Evolutionary conservation across 2,888 invertebrate genomes (phyloP), one percentile per base, ranked within the genome.

Genomic region (Crioceris asparagi): DNA sequence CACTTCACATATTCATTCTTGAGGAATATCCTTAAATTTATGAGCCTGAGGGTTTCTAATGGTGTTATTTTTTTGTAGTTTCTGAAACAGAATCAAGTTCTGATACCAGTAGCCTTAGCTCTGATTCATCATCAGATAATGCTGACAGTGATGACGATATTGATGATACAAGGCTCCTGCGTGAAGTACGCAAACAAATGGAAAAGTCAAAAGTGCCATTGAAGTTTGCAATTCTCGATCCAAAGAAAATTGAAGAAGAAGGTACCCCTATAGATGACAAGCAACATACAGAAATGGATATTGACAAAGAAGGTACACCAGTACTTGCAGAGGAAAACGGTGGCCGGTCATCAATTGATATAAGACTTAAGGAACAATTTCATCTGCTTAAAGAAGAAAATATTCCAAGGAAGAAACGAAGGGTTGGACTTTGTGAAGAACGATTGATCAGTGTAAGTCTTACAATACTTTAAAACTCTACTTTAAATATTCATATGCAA

Each of bases 391-490:
- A 54, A 41, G 49, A 51, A 6, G 51, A 53, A 25, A 46, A 48
- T 17, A 53, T 56, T 11, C 35, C 49, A 6, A 50, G 50, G 5
- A 69, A 66, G 47, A 69, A 66, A 47, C 60, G 69, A 48, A 59
- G 71, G 31, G 66, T 69, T 19, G 74, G 73, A 23, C 62, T 78
- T 23, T 75, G 76, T 7, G 72, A 75, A 49, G 75, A 77, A 56
- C 67, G 73, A 46, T 74, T 77, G 32, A 79, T 78, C 41, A 77
- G 77, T 55, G 77, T 78, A 63, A 71, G 74, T 71, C 49, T 40
- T 31, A 16, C 17, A 6, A 2, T 30, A 16, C 15, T 30, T 21
- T 31, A 14, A 19, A 21, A 18, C 17, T 35, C 12, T 38, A n/a
- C n/a, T n/a, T 17, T 23, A 39, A 18, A 10, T 10, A 21, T 21